Base-by-base conservation (phyloP, 2,888 invertebrate species). In the Pristionchus fissidentatus region DNA sequence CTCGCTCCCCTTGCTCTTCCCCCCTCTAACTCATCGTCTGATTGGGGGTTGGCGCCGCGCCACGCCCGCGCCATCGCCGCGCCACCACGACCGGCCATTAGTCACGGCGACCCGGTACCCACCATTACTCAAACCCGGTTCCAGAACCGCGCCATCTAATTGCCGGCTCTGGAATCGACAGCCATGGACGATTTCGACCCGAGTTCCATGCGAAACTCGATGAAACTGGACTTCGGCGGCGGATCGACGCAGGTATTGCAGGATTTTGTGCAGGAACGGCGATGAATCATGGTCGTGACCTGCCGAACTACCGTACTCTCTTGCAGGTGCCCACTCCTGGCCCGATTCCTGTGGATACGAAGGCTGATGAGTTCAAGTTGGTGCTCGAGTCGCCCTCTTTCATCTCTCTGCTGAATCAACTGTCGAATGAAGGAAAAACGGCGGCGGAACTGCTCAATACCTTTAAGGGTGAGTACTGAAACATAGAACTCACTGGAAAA, bases 171-270 rank as follows among this genome's bases (percentile, higher is more conserved):
- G n/a, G n/a, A n/a, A n/a, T n/a, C n/a, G n/a, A n/a, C n/a, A n/a
- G n/a, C n/a, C 52, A 79, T 79, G 79, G 79, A 79, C 79, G 49
- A 41, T 10, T 57, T 62, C 46, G 80, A 60, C 35, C 38, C 79
- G 38, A 57, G 46, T 32, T 49, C 80, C 62, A 46, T 43, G 80
- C 41, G 80, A 10, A 32, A 73, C 49, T 83, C 83, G 70, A 46
- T 83, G 52, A 83, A 83, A 55, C 83, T 83, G 22, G 83, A 83
- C 83, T 83, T 83, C 49, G 60, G 62, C 29, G 41, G 35, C 15
- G 55, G 35, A 5, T 49, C 81, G 10, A 46, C 62, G 26, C 81
- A 81, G 49, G 49, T 66, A 62, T 32, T 10, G 38, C 41, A 22
- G 38, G 19, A 2, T 57, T n/a, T n/a, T n/a, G n/a, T n/a, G 10